These are phyloP conservation scores for Halocaridina rubra DNA, from an alignment of 2,888 invertebrate genomes.

Conservation along the genomic window DNA sequence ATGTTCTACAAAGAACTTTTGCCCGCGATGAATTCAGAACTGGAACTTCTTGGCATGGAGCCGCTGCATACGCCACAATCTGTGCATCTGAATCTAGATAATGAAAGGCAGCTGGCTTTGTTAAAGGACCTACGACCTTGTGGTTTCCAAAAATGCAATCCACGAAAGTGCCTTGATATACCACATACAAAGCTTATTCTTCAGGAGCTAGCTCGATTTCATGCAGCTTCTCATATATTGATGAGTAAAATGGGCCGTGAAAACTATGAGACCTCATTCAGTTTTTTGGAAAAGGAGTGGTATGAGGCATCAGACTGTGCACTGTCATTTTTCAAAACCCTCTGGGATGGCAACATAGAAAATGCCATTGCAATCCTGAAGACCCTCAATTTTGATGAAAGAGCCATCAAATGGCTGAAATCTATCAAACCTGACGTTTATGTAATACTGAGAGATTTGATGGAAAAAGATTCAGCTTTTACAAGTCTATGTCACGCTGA, in stretches of 20 bases:
- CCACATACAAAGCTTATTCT: background rate
- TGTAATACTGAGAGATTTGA: background rate
- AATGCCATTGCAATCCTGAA: background rate
- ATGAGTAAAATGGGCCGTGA: background rate
- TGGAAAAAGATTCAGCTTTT: background rate
- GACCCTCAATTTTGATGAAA: background rate
- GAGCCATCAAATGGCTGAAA: background rate
- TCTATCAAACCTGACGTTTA: background rate
- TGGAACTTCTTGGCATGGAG: background rate
- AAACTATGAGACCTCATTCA: background rate
- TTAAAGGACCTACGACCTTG: background rate
- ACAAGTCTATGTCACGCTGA: background rate
- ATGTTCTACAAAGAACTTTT: background rate
- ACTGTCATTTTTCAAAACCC: background rate
- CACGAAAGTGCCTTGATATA: background rate
- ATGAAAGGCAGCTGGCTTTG: background rate
- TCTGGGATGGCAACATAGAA: background rate
- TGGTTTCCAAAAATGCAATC: background rate
- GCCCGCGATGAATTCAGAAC: background rate
- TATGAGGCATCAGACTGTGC: background rate
- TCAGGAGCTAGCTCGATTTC: constrained; percentile 7
- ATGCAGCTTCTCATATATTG: background rate
- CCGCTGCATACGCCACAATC: background rate
- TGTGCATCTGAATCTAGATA: background rate
- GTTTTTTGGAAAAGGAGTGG: background rate